phyloP scores from a whole-genome alignment of 2,888 invertebrate genomes.

The Nematopogon swammerdamellus region DNA sequence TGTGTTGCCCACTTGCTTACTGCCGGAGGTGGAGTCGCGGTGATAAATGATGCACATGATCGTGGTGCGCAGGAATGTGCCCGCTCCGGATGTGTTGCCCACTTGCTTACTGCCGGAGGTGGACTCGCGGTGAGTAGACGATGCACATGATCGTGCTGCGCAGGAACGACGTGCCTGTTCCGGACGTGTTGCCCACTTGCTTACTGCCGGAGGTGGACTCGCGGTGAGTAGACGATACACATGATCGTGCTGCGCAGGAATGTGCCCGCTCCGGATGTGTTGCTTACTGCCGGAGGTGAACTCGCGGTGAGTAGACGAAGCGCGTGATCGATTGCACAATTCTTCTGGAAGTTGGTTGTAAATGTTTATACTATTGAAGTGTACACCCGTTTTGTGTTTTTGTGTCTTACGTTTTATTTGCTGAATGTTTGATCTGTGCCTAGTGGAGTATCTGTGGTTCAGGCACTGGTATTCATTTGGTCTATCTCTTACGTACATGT shows the following conservation, averaged over 20 bases:
- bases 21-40: constrained; percentile 53
- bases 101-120: constrained; percentile 66
- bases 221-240: too few species aligned
- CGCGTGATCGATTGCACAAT: too few species aligned
- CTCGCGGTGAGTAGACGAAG: constrained; percentile 22
- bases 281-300: constrained; percentile 65
- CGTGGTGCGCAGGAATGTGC: constrained; percentile 86
- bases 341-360: too few species aligned
- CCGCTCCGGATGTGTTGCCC: constrained; percentile 82
- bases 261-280: constrained; percentile 78
- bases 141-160: constrained; percentile 95
- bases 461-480: too few species aligned
- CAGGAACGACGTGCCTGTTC: constrained; percentile 86
- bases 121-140: too few species aligned
- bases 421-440: too few species aligned
- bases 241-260: constrained; percentile 87
- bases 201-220: constrained; percentile 61
- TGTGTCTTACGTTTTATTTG: too few species aligned
- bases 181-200: constrained; percentile 75
- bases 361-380: too few species aligned
- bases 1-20: constrained; percentile 72
- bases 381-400: too few species aligned
- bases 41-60: constrained; percentile 91
- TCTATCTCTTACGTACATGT: too few species aligned
- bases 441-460: too few species aligned